Base-by-base conservation (phyloP, 2,888 invertebrate species). In the Microplitis deprimator region DNA sequence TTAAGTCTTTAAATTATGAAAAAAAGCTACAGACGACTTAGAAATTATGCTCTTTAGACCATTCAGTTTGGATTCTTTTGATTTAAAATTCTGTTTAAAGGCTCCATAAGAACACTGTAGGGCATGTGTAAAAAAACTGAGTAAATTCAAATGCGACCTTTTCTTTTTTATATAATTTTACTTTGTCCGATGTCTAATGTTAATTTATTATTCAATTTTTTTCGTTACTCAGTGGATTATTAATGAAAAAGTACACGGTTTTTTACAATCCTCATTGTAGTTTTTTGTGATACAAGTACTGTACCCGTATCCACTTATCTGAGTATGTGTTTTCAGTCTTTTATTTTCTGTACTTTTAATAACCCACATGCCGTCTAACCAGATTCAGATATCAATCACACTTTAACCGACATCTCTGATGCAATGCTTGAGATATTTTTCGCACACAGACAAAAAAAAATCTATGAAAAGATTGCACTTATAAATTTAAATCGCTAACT, bases 51-150 rank as follows among this genome's bases (percentile, higher is more conserved):
- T 10, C 67, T n/a, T 38, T n/a, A 67, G 2, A 38, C 39, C 1
- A 38, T 20, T n/a, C 67, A 38, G 29, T n/a, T 67, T 13, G 64
- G 10, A 17, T 20, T 13, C 39, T 67, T 67, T 67, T 67, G 67
- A 67, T 67, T 67, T 29, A 67, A 7, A 38, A 67, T 67, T 67
- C 67, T 29, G 17, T 67, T n/a, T 20, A 6, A 38, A 67, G 13
- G 50, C 13, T 67, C 38, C 39, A 39, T 13, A n/a, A 39, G n/a
- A 67, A 67, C 6, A 67, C 29, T 6, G 38, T 29, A 13, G 39
- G 64, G 64, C 16, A 64, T 20, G 17, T 64, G 16, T 38, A 13
- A 20, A 38, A 38, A 67, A 67, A 67, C 13, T 6, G 6, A 7
- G 39, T 67, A 1, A 29, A 39, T 38, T 67, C 10, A 50, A 50